Percentiles rank a stretch among this genome's conserved stretches.
These are phyloP conservation scores for Spodoptera litura DNA, from an alignment of 1,140 invertebrate species.

Conservation along the genomic window DNA sequence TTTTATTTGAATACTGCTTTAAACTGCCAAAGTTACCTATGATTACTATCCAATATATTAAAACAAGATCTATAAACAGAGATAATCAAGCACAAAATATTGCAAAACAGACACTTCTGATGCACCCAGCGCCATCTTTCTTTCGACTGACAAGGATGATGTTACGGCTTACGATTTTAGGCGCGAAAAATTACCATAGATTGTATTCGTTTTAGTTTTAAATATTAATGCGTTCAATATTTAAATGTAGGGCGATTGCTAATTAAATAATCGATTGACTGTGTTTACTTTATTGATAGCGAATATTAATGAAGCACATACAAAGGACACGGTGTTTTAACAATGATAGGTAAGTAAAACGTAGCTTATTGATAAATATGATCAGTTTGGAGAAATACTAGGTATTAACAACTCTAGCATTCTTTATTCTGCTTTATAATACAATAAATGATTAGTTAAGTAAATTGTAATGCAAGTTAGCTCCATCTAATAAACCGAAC, in stretches of 20 bases:
- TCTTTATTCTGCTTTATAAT: no score
- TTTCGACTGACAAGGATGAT: background rate
- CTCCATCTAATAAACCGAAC: no score
- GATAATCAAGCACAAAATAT: background rate
- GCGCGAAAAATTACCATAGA: slow-evolving; percentile 4
- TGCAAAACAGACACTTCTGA: background rate
- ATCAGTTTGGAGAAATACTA: no score
- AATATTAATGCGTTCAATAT: background rate
- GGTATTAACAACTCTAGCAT: no score
- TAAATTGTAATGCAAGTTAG: no score
- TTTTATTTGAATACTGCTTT: no score
- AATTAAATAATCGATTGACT: slow-evolving; percentile 33
- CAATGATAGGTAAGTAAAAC: background rate
- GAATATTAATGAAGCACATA: slow-evolving; percentile 31
- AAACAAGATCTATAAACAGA: background rate
- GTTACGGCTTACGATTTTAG: background rate
- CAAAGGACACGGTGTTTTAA: slow-evolving; percentile 18
- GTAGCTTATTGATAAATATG: no score
- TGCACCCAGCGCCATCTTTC: slow-evolving; percentile 28
- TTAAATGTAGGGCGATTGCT: slow-evolving; percentile 35
- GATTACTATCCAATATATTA: slow-evolving; percentile 1
- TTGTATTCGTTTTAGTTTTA: background rate
- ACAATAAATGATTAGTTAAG: no score
- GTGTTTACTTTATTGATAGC: slow-evolving; percentile 42
- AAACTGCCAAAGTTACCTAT: no score